A percentile compares a stretch with the other conserved stretches of the same genome.
Conservation (phyloP, 2,888 invertebrate species). For the Adineta ricciae region DNA sequence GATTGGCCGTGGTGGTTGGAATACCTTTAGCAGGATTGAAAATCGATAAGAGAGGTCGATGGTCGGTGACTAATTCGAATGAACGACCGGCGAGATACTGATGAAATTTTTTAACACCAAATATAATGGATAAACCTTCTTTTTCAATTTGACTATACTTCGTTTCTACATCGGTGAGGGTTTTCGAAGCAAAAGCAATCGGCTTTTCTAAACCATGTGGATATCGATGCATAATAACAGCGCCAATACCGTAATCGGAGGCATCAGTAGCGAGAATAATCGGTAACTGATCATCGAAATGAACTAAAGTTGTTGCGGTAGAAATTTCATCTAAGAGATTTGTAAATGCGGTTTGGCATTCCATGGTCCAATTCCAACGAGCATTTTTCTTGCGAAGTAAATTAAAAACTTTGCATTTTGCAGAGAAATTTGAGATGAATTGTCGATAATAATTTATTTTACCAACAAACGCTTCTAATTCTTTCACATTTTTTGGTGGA, state of each 20-base stretch:
- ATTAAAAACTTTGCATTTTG: constrained; percentile 37
- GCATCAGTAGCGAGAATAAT: constrained; percentile 47
- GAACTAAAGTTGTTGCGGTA: constrained; percentile 37
- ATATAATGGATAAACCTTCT: no score
- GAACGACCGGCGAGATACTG: no score
- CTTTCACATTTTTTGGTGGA: constrained; percentile 37
- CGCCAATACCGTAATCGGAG: constrained; percentile 42
- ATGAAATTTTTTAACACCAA: no score
- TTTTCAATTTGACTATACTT: no score
- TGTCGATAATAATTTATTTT: constrained; percentile 39
- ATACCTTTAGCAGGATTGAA: no score
- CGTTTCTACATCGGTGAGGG: no score
- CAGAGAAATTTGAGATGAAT: constrained; percentile 38
- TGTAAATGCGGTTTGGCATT: no score
- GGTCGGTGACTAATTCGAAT: no score
- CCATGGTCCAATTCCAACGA: no score
- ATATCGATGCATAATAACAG: constrained; percentile 42
- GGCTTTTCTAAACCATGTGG: background rate
- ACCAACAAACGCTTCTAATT: constrained; percentile 39
- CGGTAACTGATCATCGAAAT: constrained; percentile 40
- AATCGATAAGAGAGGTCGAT: no score
- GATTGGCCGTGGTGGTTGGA: no score
- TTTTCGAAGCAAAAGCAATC: background rate
- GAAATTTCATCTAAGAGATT: constrained; percentile 21
- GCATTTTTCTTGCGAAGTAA: constrained; percentile 36